A percentile compares a stretch with the other conserved stretches of the same genome.
phyloP scores from a whole-genome alignment of 2,797 vertebrate genomes.

The Characodon lateralis region DNA sequence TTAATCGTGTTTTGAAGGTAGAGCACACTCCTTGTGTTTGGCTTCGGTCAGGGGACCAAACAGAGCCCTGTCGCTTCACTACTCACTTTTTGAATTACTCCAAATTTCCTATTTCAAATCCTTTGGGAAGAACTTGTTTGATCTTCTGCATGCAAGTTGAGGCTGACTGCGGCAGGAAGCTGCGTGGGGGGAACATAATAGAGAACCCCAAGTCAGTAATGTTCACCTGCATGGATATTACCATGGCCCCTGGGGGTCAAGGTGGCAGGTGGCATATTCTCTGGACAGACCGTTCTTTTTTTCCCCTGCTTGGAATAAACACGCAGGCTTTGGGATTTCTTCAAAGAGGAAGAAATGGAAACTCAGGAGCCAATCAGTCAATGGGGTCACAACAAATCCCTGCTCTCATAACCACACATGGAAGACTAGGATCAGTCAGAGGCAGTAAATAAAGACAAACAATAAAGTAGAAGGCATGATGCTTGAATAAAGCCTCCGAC shows the following conservation, averaged over 20 bases:
- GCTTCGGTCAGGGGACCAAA: conserved; percentile 74
- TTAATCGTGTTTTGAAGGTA: conserved; percentile 76
- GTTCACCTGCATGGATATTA: conserved; percentile 84
- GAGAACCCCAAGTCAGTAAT: conserved; percentile 75
- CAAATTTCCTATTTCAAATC: conserved; percentile 83
- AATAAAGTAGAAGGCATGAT: conserved; percentile 73
- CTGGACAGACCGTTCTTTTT: conserved; percentile 67
- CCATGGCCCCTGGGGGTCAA: conserved; percentile 75
- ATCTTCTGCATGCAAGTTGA: conserved; percentile 81
- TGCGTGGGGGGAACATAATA: conserved; percentile 77
- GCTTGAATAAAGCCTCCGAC: conserved; percentile 74
- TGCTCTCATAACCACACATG: conserved; percentile 63
- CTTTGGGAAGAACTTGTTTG: conserved; percentile 81
- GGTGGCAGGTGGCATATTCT: conserved; percentile 75
- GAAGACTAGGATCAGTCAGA: conserved; percentile 67
- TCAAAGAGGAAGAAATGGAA: conserved; percentile 67
- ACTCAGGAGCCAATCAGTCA: conserved; percentile 71
- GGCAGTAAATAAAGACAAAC: conserved; percentile 77
- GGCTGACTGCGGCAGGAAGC: conserved; percentile 70
- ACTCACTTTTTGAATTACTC: conserved; percentile 78
- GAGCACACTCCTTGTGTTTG: conserved; percentile 59
- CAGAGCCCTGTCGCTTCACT: conserved; percentile 67
- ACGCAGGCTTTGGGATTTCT: conserved; percentile 56
- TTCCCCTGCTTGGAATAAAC: conserved; percentile 66
- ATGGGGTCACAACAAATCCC: conserved; percentile 74